Evolutionary conservation across 2,113 vertebrate genomes (phyloP).

Genomic region (Nanger granti): DNA sequence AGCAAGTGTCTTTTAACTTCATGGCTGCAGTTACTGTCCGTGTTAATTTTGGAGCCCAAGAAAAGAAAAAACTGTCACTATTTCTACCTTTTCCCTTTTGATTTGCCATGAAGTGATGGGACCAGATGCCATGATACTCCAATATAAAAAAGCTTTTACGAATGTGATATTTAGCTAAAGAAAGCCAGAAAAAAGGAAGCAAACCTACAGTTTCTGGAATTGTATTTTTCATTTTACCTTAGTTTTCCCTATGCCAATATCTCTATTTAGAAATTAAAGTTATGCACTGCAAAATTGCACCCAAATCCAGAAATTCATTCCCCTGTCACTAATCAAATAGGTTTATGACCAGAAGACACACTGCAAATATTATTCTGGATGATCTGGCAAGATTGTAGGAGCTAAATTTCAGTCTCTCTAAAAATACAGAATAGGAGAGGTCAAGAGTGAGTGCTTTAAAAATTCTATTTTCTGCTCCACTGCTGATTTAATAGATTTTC

Average conservation of each 20-base stretch:
- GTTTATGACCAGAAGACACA: neutral
- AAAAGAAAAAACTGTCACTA: neutral
- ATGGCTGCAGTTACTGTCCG: neutral
- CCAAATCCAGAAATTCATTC: neutral
- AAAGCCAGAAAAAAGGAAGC: neutral
- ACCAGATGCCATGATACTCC: neutral
- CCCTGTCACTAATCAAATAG: neutral
- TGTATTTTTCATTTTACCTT: neutral
- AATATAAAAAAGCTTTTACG: neutral
- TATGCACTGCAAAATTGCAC: neutral
- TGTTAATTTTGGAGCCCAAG: neutral
- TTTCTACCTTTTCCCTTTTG: neutral
- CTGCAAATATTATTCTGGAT: neutral
- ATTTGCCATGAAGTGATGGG: neutral
- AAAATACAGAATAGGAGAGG: neutral
- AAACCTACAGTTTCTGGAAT: neutral
- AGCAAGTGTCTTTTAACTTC: neutral
- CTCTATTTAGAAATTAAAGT: neutral
- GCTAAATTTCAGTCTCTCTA: neutral
- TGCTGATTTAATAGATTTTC: neutral
- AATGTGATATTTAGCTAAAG: neutral
- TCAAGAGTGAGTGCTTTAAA: neutral
- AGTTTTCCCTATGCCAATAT: neutral
- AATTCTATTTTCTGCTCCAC: slow-evolving; percentile 14
- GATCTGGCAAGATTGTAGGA: neutral